phyloP scores from a whole-genome alignment of 2,113 vertebrate genomes.

The Sorex araneus region DNA sequence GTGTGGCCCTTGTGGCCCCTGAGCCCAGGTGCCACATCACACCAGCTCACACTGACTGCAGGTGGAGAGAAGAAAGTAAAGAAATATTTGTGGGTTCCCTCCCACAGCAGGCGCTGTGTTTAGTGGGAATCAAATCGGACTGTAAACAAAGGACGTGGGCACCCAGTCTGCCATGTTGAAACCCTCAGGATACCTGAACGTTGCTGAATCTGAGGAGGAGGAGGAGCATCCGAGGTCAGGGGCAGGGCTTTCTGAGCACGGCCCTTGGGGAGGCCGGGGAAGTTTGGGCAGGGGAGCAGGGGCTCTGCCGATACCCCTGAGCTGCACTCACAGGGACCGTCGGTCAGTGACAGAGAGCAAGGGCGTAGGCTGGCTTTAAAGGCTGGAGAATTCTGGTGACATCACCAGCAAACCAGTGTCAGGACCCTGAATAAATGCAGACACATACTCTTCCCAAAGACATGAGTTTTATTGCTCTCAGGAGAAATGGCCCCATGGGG shows the following conservation, averaged over 20 bases:
- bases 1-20: no score
- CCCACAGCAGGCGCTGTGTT: not conserved
- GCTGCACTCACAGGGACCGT: no score
- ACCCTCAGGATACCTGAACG: not conserved
- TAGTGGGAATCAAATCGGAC: not conserved
- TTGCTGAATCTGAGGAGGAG: not conserved
- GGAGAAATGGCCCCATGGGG: not conserved
- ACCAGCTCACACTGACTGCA: no score
- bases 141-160: not conserved
- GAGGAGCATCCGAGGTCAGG: not conserved
- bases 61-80: no score
- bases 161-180: not conserved
- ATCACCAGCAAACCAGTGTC: not conserved
- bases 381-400: conserved; percentile 52
- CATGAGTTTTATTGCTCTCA: not conserved
- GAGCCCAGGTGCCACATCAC: no score
- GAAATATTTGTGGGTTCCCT: not conserved
- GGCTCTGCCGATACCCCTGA: no score
- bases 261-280: not conserved
- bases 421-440: not conserved
- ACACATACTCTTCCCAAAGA: not conserved
- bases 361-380: not conserved
- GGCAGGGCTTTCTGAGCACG: not conserved
- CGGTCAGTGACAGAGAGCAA: not conserved
- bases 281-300: not conserved